phyloP scores from a whole-genome alignment of 2,888 invertebrate genomes.

The Ephialtes manifestator region DNA sequence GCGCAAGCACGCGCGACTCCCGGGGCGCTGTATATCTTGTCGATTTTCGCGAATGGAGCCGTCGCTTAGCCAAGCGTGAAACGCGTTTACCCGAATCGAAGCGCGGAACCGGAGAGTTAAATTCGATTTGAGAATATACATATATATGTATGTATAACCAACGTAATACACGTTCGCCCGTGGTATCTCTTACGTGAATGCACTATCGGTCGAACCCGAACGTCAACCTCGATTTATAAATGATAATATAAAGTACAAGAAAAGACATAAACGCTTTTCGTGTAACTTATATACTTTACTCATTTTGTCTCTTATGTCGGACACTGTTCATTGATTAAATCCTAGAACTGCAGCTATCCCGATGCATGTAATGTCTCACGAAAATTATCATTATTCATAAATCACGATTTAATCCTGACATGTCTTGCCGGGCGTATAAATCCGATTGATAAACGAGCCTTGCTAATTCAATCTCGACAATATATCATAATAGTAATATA shows the following conservation, averaged over 20 bases:
- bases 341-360: constrained; percentile 48
- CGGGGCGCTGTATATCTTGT: constrained; percentile 80
- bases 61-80: constrained; percentile 85
- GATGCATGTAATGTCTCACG: constrained; percentile 53
- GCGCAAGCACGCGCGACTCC: constrained; percentile 70
- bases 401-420: constrained; percentile 65
- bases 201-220: background rate
- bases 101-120: constrained; percentile 57
- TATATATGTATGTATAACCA: constrained; percentile 38
- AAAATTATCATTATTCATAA: constrained; percentile 68
- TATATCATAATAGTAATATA: constrained; percentile 36
- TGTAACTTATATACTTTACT: constrained; percentile 17
- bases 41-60: constrained; percentile 83
- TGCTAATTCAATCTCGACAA: constrained; percentile 67
- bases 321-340: constrained; percentile 61
- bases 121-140: constrained; percentile 58
- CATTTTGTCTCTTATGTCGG: constrained; percentile 39
- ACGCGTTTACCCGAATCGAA: constrained; percentile 83
- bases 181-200: background rate
- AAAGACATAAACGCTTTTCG: background rate
- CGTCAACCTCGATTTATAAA: background rate
- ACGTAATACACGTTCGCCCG: constrained; percentile 27
- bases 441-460: constrained; percentile 68
- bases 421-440: constrained; percentile 50
- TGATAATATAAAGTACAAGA: constrained; percentile 1